Evolutionary conservation across 92 coral and sea anemone species (phyloP).

Genomic region (Paragorgia papillata): DNA sequence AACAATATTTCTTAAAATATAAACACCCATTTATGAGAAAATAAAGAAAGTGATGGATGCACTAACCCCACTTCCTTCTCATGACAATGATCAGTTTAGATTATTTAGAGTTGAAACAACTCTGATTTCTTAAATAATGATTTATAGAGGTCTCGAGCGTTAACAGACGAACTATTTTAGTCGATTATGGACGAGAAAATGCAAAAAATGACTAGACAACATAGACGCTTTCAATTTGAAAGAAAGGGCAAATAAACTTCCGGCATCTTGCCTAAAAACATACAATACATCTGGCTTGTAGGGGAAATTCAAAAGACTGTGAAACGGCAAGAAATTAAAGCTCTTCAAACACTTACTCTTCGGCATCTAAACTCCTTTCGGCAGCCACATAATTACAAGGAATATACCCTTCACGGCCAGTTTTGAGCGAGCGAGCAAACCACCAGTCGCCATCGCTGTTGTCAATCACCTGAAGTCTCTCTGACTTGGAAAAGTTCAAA

Average conservation of each 20-base stretch:
- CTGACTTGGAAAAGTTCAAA: constrained; percentile 92
- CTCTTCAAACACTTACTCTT: constrained; percentile 85
- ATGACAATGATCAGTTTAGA: too few relatives aligned
- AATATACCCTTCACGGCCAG: constrained; percentile 87
- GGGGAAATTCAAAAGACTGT: constrained; percentile 15
- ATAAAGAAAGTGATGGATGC: too few relatives aligned
- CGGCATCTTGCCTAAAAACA: constrained; percentile 8
- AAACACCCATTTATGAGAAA: too few relatives aligned
- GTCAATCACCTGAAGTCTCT: constrained; percentile 89
- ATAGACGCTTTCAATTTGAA: background rate
- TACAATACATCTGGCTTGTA: constrained; percentile 8
- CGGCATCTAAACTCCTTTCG: constrained; percentile 89
- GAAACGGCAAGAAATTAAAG: constrained; percentile 8
- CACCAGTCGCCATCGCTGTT: constrained; percentile 99
- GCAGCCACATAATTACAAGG: constrained; percentile 99
- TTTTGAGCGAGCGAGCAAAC: constrained; percentile 84
- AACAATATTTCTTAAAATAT: too few relatives aligned
- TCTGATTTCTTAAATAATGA: too few relatives aligned
- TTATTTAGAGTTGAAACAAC: too few relatives aligned
- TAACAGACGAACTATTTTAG: too few relatives aligned
- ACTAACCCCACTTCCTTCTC: too few relatives aligned
- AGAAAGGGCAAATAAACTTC: constrained; percentile 14
- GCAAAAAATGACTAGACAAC: too few relatives aligned
- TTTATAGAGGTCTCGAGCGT: too few relatives aligned
- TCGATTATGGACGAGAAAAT: too few relatives aligned